Base-by-base conservation (phyloP, 1,140 invertebrate species). In the Formica selysi region DNA sequence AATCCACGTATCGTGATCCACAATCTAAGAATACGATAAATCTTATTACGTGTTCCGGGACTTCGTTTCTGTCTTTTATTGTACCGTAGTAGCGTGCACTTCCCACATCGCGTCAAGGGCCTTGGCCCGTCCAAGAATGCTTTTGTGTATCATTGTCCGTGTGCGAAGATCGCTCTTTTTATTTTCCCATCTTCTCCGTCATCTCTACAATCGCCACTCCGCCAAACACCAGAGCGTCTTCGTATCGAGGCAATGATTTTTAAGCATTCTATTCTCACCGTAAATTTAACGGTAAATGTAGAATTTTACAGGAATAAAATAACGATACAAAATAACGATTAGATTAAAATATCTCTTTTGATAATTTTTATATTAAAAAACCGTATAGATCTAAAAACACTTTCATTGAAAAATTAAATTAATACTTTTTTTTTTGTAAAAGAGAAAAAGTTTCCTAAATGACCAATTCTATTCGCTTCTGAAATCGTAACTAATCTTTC, bases 21-120 rank as follows among this genome's bases (percentile, higher is more conserved):
- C 88, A 87, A 89, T 89, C 88, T 89, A 89, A 81, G 85, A 89
- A 89, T 84, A 86, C 87, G 87, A 89, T 89, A 89, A 89, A 89
- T 89, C 88, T 86, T 86, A 88, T 89, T 89, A 89, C 88, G 83
- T 59, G 73, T 54, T 83, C 76, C 87, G 87, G 86, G 88, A 89
- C 88, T 89, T 86, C 84, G 87, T 89, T 89, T 89, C 88, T 78
- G 84, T 74, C 67, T 73, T 86, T 85, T 89, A 88, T 89, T 87
- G 88, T 70, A 57, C 71, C 78, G 67, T 65, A 73, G 48, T 86
- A 89, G 62, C 84, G 61, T 73, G 88, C 84, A 83, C 80, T 83
- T 79, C 57, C 44, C 54, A 51, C 57, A 26, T 41, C 59, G 8
- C 71, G 13, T 65, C 70, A 51, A 81, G 51, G 32, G 44, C 65